phyloP scores from a whole-genome alignment of 2,888 invertebrate genomes.

The Biston stratarius region DNA sequence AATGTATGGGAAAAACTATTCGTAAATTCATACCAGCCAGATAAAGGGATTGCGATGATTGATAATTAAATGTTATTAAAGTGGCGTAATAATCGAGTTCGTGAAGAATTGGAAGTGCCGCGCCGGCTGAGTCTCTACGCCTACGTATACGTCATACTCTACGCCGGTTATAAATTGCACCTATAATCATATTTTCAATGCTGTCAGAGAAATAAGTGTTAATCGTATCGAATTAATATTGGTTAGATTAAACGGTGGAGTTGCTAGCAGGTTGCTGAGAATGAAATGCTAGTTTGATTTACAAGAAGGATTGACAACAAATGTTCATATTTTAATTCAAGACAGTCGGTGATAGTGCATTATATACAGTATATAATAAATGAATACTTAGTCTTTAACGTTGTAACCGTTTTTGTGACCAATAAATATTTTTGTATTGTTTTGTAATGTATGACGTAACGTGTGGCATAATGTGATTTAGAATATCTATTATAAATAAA shows the following conservation, averaged over 20 bases:
- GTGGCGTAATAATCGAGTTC: conserved; percentile 42
- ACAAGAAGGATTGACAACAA: background rate
- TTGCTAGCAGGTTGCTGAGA: background rate
- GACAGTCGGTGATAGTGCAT: background rate
- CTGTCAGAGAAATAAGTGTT: conserved; percentile 13
- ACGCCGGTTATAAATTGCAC: conserved; percentile 25
- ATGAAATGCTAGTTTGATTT: background rate
- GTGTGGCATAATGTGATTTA: background rate
- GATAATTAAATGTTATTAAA: conserved; percentile 33
- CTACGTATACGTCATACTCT: conserved; percentile 21
- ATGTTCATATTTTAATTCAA: background rate
- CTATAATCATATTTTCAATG: conserved; percentile 15
- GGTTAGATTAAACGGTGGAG: background rate
- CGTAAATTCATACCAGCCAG: conserved; percentile 19
- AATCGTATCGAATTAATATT: conserved; percentile 12
- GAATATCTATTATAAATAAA: background rate
- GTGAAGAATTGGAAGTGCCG: conserved; percentile 44
- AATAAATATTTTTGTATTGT: too few relatives aligned
- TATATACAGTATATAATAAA: background rate
- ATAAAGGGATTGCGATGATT: conserved; percentile 25
- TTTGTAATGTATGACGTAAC: background rate
- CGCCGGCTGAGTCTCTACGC: conserved; percentile 21
- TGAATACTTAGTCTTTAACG: background rate
- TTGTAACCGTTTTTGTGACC: too few relatives aligned
- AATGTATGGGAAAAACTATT: too few relatives aligned